These are phyloP conservation scores for Azorinus chamasolen DNA, from an alignment of 2,888 invertebrate genomes.

Conservation along the genomic window DNA sequence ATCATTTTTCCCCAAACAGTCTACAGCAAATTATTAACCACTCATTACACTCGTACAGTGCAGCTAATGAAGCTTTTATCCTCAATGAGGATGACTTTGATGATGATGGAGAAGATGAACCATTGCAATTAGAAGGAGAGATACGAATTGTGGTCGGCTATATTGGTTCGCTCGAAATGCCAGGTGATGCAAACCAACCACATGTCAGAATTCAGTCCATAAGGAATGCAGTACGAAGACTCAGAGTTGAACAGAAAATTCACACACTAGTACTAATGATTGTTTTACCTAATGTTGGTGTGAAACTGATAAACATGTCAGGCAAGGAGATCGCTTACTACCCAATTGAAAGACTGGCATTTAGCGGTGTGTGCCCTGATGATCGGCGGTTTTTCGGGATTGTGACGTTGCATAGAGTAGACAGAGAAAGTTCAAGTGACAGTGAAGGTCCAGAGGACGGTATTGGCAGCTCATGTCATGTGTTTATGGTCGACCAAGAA, in stretches of 20 bases:
- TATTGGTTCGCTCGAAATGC: conserved; percentile 98
- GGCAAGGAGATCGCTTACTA: conserved; percentile 95
- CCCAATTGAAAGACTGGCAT: conserved; percentile 94
- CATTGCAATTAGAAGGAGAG: conserved; percentile 54
- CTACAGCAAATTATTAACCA: conserved; percentile 66
- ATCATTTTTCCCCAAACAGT: conserved; percentile 63
- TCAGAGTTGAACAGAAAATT: conserved; percentile 95
- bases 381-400: conserved; percentile 97
- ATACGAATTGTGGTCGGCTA: conserved; percentile 91
- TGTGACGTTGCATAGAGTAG: conserved; percentile 89
- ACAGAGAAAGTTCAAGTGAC: conserved; percentile 68
- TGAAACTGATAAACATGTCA: conserved; percentile 92
- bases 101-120: conserved; percentile 65
- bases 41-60: conserved; percentile 67
- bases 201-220: conserved; percentile 90
- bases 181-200: conserved; percentile 87
- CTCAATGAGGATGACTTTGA: conserved; percentile 66
- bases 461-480: conserved; percentile 94
- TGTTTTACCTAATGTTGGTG: conserved; percentile 91
- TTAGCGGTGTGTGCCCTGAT: conserved; percentile 95
- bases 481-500: conserved; percentile 96
- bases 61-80: conserved; percentile 73
- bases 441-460: conserved; percentile 77
- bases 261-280: conserved; percentile 93
- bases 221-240: conserved; percentile 94